Evolutionary conservation across 2,113 vertebrate genomes (phyloP), one percentile per base, ranked within the genome.

Genomic region (Hiodon tergisus): DNA sequence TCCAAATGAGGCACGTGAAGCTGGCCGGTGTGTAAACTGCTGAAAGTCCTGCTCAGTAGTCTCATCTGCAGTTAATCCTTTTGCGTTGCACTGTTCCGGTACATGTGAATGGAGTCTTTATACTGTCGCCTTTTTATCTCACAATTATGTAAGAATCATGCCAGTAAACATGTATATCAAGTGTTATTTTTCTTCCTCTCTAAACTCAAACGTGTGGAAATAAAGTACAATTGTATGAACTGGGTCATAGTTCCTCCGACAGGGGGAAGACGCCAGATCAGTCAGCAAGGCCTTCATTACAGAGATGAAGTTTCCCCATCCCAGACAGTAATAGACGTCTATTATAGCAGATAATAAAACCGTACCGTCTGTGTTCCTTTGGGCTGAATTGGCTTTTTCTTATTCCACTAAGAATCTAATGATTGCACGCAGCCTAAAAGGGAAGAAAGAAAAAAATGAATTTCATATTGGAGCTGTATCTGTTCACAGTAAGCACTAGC

Each of bases 311-410:
- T 78, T 81, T 81, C 71, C 80, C 79, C 77, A 82, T 66, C 67
- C 78, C 78, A 81, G 71, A 78, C 78, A 81, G 79, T 80, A 83
- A 80, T 78, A 82, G 79, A 88, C 85, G 79, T 81, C 69, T 76
- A 84, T 83, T 85, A 69, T 69, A 73, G 77, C 47, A 76, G 80
- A 74, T 85, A 75, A 76, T 60, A 2, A 78, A 80, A 72, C 78
- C 66, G 79, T 81, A 67, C 46, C 82, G 86, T 81, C 72, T 78
- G 46, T 61, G 78, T 58, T 76, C 71, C 79, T 81, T 57, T 31
- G 77, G 81, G 81, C 82, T 77, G 77, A 73, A 84, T 5, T 3
- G 82, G 76, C 69, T 80, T 73, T 72, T 78, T 82, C 80, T 70
- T n/a, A 80, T 80, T 67, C 65, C 78, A 61, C 73, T 73, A 78